Base-by-base conservation (phyloP, 1,140 invertebrate genomes). In the Gonatopus flavifemur region DNA sequence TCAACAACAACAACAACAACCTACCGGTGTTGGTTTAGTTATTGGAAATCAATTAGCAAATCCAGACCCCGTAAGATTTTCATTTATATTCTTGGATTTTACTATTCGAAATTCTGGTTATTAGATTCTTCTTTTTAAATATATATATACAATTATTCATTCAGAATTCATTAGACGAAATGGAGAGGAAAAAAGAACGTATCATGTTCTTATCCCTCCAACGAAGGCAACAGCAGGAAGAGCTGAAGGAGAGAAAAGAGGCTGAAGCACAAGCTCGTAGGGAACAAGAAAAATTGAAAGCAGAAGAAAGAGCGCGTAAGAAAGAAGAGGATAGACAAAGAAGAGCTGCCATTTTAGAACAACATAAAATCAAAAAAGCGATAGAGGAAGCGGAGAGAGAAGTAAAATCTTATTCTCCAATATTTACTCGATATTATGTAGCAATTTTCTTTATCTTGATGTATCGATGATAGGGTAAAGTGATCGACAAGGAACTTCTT, bases 311-410 rank as follows among this genome's bases (percentile, higher is more conserved):
- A 59, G 81, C 84, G 31, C 82, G 87, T 38, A 93, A 95, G 69
- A 95, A 94, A 74, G 90, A 93, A 57, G 94, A 98, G 69, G 94
- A 98, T 70, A 87, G 88, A 66, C 83, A 87, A 25, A 82, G 93
- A 59, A 79, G 95, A 50, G 88, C 93, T 52, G 82, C 83, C 50
- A 98, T 98, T 72, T 83, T 97, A 56, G 93, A 96, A 70, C 89
- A 95, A 71, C 93, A 98, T 79, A 93, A 94, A 77, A 83, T 96
- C 59, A 94, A 96, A 67, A 98, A 98, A 78, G 89, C 90, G 32
- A 86, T 91, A 44, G 91, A 95, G 75, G 93, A 96, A 80, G 90
- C 90, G 32, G 91, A 95, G 68, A 81, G 90, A 79, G 91, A 94
- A 81, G 91, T 91, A 68, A 52, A 18, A 15, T 28, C 36, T 43